phyloP scores from a whole-genome alignment of 2,797 vertebrate genomes.

The Siniperca obscura region DNA sequence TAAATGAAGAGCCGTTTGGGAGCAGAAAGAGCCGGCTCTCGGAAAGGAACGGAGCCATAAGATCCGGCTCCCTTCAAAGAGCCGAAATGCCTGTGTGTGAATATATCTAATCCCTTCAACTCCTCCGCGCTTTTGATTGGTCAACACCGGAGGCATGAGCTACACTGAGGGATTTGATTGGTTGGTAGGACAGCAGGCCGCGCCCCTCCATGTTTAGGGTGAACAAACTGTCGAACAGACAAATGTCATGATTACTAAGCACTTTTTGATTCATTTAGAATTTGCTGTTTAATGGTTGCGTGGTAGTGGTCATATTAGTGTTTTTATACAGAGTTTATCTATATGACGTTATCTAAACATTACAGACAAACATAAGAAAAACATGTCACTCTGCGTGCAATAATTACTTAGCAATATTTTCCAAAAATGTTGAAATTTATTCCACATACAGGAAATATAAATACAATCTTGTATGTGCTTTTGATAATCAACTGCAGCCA shows the following conservation, averaged over 20 bases:
- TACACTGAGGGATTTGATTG: slow-evolving; percentile 45
- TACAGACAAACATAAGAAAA: neutral
- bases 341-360: neutral
- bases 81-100: no score
- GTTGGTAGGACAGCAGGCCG: neutral
- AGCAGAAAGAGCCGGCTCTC: no score
- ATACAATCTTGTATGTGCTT: neutral
- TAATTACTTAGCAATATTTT: neutral
- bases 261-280: neutral
- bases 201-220: slow-evolving; percentile 6
- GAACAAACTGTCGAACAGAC: slow-evolving; percentile 9
- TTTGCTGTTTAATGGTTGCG: no score
- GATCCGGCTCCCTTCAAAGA: no score
- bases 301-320: neutral
- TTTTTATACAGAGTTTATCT: neutral
- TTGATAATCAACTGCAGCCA: neutral
- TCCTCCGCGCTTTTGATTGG: slow-evolving; percentile 56
- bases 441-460: neutral
- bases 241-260: neutral
- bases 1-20: no score
- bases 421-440: neutral
- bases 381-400: neutral
- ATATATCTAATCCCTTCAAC: neutral
- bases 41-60: no score
- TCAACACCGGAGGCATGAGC: slow-evolving; percentile 9